Base-by-base conservation (phyloP, 35 echinoderm and acorn worm genomes). In the Ptychodera flava region DNA sequence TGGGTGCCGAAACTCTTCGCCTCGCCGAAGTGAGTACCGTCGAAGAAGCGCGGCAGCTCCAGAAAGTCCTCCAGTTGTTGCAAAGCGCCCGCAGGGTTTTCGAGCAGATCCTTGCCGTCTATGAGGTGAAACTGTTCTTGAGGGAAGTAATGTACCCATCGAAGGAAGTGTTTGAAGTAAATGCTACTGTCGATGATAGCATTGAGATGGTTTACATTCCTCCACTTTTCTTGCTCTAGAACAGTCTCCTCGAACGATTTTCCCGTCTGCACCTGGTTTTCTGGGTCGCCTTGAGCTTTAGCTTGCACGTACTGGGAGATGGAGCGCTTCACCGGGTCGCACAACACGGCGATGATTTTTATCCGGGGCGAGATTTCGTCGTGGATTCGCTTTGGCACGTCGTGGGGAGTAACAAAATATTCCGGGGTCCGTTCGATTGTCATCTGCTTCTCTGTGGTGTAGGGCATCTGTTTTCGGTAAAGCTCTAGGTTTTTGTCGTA, bases 301-400 rank as follows among this genome's bases (percentile, higher is more conserved):
- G 82, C 82, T 10, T 90, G 89, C 30, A 33, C 35, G 35, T 88
- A 93, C 35, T 93, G 88, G 1, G 88, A 93, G 0, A 93, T 79
- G 0, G 92, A 84, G 28, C 92, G 88, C 36, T 87, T 85, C 34
- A 93, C 89, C 16, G 92, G 92, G 36, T 90, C 89, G 12, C 92
- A 84, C n/a, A 93, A 76, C 30, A 93, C 79, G 2, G 87, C 85
- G 53, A 93, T 83, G 27, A 93, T 87, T 64, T 90, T 90, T 1
- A 88, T 78, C 16, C 79, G 64, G 16, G 88, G 89, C 0, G 89
- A 85, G 0, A 93, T 30, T 32, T 93, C 85, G n/a, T 90, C 38
- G 28, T 78, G 80, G 28, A 90, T 90, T 28, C 88, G 79, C 0
- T 80, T 30, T 30, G 88, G 88, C 38, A 88, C 92, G 14, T 35